These are phyloP conservation scores for Brassicogethes aeneus DNA, from an alignment of 2,888 invertebrate species.

Conservation along the genomic window DNA sequence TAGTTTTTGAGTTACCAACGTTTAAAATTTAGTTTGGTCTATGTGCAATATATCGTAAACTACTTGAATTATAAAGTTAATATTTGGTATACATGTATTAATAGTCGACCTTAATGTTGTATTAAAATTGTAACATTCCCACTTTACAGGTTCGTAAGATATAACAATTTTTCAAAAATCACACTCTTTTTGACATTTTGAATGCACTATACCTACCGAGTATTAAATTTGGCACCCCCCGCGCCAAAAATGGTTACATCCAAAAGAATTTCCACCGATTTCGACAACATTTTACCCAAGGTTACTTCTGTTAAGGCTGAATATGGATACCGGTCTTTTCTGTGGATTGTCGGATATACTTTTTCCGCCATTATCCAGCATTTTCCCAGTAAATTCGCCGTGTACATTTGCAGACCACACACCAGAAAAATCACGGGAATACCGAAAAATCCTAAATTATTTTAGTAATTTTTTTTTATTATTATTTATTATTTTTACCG, in stretches of 20 bases:
- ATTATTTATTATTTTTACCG: slow-evolving; percentile 44
- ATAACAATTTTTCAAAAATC: too few species aligned
- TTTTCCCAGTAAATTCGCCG: slow-evolving; percentile 67
- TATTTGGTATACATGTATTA: too few species aligned
- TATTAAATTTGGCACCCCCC: slow-evolving; percentile 70
- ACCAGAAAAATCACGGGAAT: slow-evolving; percentile 59
- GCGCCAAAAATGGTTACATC: slow-evolving; percentile 70
- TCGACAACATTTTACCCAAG: slow-evolving; percentile 54
- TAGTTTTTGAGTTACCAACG: too few species aligned
- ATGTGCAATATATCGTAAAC: too few species aligned
- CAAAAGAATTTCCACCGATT: slow-evolving; percentile 58
- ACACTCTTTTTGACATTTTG: too few species aligned
- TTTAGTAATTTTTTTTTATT: slow-evolving; percentile 3
- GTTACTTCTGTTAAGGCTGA: slow-evolving; percentile 76
- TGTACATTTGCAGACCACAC: slow-evolving; percentile 67
- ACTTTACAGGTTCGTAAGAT: too few species aligned
- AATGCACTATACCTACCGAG: slow-evolving; percentile 50
- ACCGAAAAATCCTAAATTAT: slow-evolving; percentile 55
- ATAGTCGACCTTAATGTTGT: too few species aligned
- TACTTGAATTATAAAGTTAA: too few species aligned
- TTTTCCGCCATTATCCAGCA: slow-evolving; percentile 75
- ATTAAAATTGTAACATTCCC: too few species aligned
- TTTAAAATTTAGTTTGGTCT: too few species aligned
- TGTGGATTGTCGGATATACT: slow-evolving; percentile 50
- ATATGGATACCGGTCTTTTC: slow-evolving; percentile 62